These are phyloP conservation scores for Spizaetus ornatus DNA, from an alignment of 2,113 vertebrate genomes.

Conservation along the genomic window DNA sequence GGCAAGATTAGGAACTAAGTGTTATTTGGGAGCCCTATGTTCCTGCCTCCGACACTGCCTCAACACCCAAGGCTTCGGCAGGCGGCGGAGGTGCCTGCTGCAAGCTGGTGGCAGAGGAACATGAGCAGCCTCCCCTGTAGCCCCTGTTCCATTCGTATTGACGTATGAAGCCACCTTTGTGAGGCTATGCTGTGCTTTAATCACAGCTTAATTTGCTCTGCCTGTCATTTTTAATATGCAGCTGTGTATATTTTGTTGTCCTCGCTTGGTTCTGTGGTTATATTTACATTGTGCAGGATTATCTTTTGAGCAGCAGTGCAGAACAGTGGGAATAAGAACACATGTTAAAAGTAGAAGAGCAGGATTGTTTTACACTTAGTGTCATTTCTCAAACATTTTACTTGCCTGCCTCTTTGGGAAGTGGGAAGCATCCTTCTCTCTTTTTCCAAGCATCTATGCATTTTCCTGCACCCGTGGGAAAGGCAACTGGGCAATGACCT, in stretches of 20 bases:
- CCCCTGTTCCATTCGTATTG: fast-evolving
- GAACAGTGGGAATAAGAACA: background rate
- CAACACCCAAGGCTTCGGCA: background rate
- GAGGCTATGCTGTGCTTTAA: background rate
- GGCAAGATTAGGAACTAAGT: background rate
- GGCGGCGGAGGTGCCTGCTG: fast-evolving
- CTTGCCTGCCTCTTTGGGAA: background rate
- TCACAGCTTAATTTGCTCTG: background rate
- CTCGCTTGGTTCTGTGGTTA: background rate
- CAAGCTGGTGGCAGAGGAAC: background rate
- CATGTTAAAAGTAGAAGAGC: background rate
- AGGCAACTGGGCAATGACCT: background rate
- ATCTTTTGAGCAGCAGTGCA: background rate
- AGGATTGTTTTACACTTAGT: background rate
- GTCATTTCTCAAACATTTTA: background rate
- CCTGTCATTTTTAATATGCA: background rate
- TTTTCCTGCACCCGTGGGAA: background rate
- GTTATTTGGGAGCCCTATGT: background rate
- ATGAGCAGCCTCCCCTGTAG: background rate
- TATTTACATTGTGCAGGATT: background rate
- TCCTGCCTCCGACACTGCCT: background rate
- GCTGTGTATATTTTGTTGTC: background rate
- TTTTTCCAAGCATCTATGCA: background rate
- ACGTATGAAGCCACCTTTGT: background rate
- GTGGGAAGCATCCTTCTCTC: background rate